Evolutionary conservation across 2,797 vertebrate genomes (phyloP), one percentile per base, ranked within the genome.

Genomic region (Ambastaia sidthimunki): DNA sequence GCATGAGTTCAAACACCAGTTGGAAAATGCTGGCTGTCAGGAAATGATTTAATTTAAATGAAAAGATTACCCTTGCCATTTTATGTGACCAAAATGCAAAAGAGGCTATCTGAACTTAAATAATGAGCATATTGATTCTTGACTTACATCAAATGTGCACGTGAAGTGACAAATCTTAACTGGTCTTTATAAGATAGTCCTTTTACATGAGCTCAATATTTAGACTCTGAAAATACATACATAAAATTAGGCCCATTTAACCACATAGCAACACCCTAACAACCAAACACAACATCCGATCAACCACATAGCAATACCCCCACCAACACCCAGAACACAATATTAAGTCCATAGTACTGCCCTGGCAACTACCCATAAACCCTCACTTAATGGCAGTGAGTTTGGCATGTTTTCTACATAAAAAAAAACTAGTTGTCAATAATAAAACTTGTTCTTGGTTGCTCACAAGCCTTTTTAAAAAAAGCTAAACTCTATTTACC

Each of bases 1-100:
- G 78, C 84, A 77, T 15, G 50, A 86, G 79, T 67, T 80, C 84
- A 76, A 82, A 88, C 71, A 86, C 80, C 82, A 69, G 74, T 78
- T 77, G 79, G 16, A 81, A 50, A 21, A 76, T 11, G 18, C 48
- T 70, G 37, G 34, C 31, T 44, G 48, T 71, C 23, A 18, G 31
- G 28, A 44, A 75, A 74, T 31, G 18, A 25, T 52, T 57, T 67
- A n/a, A 74, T 19, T 25, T 50, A 7, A 66, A 55, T 44, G 21
- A 66, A 47, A 65, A 65, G 11, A 57, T 72, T 31, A 57, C 21
- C 70, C 57, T 4, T 18, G 2, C 60, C 23, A 41, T 28, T 12
- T 57, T 25, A 54, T 54, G 48, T 37, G 7, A 65, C 62, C 7
- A 65, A 65, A 65, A 65, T 37, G 4, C 41, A 69, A 59, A 31